A percentile compares a stretch with the other conserved stretches of the same genome.
Conservation (phyloP, 2,888 invertebrate species). For the Drosophila pseudotalamancana region DNA sequence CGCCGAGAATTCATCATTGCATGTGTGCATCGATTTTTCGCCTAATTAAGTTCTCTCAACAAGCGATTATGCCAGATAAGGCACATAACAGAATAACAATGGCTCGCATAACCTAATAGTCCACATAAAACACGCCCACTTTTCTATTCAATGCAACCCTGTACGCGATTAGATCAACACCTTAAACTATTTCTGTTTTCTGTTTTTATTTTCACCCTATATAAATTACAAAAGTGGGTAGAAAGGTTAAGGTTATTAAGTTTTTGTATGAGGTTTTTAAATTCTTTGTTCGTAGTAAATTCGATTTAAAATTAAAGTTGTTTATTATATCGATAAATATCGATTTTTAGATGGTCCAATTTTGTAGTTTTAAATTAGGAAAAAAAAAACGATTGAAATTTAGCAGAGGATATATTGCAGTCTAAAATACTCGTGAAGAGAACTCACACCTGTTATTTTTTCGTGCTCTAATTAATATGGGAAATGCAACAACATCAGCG, state of each 20-base stretch:
- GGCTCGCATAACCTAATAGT: conserved; percentile 37
- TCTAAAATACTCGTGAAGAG: neutral
- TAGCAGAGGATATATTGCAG: neutral
- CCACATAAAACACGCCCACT: neutral
- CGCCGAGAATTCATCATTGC: conserved; percentile 20
- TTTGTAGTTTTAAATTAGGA: too few species aligned
- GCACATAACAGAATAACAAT: conserved; percentile 32
- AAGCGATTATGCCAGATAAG: conserved; percentile 51
- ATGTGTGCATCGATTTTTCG: conserved; percentile 64
- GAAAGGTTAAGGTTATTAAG: neutral
- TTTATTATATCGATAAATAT: too few species aligned
- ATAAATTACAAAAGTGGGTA: too few species aligned
- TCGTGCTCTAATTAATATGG: conserved; percentile 66
- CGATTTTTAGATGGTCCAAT: too few species aligned
- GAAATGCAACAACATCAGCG: conserved; percentile 42
- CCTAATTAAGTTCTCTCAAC: conserved; percentile 66
- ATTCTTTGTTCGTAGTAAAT: too few species aligned
- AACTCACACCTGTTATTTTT: conserved; percentile 9
- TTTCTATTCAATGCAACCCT: conserved; percentile 3
- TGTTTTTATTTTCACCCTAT: conserved; percentile 26
- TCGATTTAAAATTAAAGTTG: too few species aligned
- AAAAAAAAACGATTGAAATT: neutral
- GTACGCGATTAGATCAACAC: conserved; percentile 45
- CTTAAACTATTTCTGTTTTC: conserved; percentile 34
- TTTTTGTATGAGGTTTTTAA: too few species aligned